Evolutionary conservation across 1,140 invertebrate genomes (phyloP), one percentile per base, ranked within the genome.

Genomic region (Drosophila varians): DNA sequence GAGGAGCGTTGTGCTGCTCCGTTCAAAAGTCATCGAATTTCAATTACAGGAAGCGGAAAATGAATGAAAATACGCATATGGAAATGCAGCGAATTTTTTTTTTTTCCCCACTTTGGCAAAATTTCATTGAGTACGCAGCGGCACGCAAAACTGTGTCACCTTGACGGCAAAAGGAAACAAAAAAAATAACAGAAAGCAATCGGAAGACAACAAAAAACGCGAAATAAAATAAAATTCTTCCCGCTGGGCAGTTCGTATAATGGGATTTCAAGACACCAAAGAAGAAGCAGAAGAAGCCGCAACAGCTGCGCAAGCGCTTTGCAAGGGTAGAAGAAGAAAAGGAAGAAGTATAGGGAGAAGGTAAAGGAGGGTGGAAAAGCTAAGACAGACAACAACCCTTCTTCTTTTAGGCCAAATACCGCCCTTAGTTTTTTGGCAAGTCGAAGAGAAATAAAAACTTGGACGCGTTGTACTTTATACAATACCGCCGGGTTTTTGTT

Each of bases 21-120:
- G 34, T 12, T 19, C 28, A 31, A 19, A 58, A 48, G 52, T 64
- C 42, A 68, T 28, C 61, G 82, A 69, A 86, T 87, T 52, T 58
- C 64, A 87, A 86, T 82, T 58, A 71, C 77, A 82, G 82, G 82
- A 87, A 87, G 54, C 53, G 74, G 61, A 49, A 77, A 88, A 66
- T 82, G 60, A 79, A 86, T 87, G 77, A 79, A 74, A 79, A 68
- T 79, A 79, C 61, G 38, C 64, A 48, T 74, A 77, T 86, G 61
- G 57, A 71, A 77, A 80, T 58, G 43, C 45, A 26, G 16, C 8
- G 58, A 25, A 54, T 57, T 71, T 72, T 9, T n/a, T 4, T 34
- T n/a, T n/a, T n/a, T n/a, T n/a, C n/a, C 23, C 21, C 25, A 76
- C 57, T 52, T 70, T 47, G 52, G 8, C 14, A 42, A 65, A 64